Evolutionary conservation across 2,888 invertebrate species (phyloP).

Genomic region (Nebria brevicollis): DNA sequence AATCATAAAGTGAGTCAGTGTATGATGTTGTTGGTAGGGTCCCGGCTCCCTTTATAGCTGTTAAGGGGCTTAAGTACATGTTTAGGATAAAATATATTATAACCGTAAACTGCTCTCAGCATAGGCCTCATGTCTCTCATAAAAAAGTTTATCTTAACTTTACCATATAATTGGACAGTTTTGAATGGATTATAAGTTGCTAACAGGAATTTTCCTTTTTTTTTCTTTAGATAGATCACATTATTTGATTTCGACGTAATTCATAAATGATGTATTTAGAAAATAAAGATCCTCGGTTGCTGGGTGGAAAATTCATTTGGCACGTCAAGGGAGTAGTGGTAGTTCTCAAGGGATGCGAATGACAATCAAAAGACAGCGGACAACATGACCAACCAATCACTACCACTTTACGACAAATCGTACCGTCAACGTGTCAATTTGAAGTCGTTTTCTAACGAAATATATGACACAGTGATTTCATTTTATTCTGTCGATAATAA

Average conservation of each 20-base stretch:
- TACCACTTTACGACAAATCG: slow-evolving; percentile 35
- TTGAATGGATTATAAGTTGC: too few relatives aligned
- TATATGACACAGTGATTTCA: slow-evolving; percentile 24
- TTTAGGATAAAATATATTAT: slow-evolving; percentile 12
- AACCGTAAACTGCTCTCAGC: slow-evolving; percentile 1
- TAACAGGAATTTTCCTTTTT: too few relatives aligned
- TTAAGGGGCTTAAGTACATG: slow-evolving; percentile 5
- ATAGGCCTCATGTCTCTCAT: background rate
- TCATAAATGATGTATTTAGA: too few relatives aligned
- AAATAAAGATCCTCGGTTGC: too few relatives aligned
- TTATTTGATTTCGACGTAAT: too few relatives aligned
- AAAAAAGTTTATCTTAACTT: too few relatives aligned
- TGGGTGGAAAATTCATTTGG: too few relatives aligned
- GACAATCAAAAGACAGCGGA: slow-evolving; percentile 37
- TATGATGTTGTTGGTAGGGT: background rate
- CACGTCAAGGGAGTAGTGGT: too few relatives aligned
- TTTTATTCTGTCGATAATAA: slow-evolving; percentile 4
- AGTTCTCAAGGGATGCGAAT: slow-evolving; percentile 5
- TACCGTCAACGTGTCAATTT: slow-evolving; percentile 44
- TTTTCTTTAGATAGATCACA: too few relatives aligned
- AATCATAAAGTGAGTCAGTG: background rate
- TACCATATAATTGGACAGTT: too few relatives aligned
- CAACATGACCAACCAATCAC: slow-evolving; percentile 44
- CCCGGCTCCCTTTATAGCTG: background rate
- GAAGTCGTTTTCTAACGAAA: slow-evolving; percentile 15